Conservation (phyloP, 2,113 vertebrate genomes). For the Oreochromis tanganicae region DNA sequence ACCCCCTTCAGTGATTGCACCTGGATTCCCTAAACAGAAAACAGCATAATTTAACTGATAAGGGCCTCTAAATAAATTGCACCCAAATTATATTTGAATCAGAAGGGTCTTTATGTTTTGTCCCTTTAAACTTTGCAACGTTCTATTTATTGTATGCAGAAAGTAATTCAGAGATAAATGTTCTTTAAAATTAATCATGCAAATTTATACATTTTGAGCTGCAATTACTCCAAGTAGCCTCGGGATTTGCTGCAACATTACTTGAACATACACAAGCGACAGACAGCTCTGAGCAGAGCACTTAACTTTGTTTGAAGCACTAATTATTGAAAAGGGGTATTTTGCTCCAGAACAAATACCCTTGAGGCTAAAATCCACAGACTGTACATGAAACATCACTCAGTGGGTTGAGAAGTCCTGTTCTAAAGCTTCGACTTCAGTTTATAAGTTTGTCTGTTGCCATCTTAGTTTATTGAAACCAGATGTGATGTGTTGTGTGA, state of each 20-base stretch:
- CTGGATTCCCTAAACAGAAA: conserved; percentile 55
- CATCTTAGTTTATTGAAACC: background rate
- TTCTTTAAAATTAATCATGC: background rate
- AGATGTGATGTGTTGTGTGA: background rate
- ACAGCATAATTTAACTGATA: conserved; percentile 51
- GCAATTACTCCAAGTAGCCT: background rate
- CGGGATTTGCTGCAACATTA: background rate
- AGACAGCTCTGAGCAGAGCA: background rate
- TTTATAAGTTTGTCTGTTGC: background rate
- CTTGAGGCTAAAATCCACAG: background rate
- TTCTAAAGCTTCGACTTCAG: background rate
- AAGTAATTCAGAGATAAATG: background rate
- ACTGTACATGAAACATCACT: background rate
- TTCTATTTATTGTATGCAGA: background rate
- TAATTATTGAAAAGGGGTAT: background rate
- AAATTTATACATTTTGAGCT: background rate
- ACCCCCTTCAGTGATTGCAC: conserved; percentile 58
- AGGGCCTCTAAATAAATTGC: conserved; percentile 53
- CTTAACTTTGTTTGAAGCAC: background rate
- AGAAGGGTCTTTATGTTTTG: background rate
- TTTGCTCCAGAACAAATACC: background rate
- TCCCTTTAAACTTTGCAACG: background rate
- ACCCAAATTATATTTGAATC: conserved; percentile 6
- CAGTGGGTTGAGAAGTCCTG: background rate
- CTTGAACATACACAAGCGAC: background rate